Evolutionary conservation across 2,888 invertebrate species (phyloP), one percentile per base, ranked within the genome.

Genomic region (Dioctria rufipes): DNA sequence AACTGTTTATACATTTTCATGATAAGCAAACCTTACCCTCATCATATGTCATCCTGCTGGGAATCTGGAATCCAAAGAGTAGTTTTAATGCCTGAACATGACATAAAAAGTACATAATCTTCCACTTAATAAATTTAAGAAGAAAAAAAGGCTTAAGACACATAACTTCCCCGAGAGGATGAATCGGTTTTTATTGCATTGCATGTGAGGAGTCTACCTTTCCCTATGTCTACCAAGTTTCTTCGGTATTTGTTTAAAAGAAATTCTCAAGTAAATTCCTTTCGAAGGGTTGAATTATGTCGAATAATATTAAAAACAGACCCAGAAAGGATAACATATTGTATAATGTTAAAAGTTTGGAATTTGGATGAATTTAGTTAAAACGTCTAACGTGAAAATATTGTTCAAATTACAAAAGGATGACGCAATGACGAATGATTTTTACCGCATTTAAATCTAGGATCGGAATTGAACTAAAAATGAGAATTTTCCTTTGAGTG

Each of bases 1-100:
- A 25, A 8, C 40, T 39, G 54, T 5, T 39, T 60, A 39, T 77
- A 63, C 77, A 25, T 25, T 77, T 77, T 77, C 63, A 77, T 77
- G 37, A 77, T 77, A 77, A 77, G 63, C 77, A 77, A 77, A 77
- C 46, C 63, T 77, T 61, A 77, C 77, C 77, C 77, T 77, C 63
- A 63, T 77, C 77, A 77, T 77, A 77, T 77, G 63, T 77, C 77
- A 77, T 77, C 63, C 63, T 37, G 43, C 43, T 4, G 46, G 49
- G 77, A 63, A 77, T 77, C 63, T 61, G 61, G 46, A 13, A 13
- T 5, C 37, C 46, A 25, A 58, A 73, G 73, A 58, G 73, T 73
- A 73, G 73, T 73, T 73, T 58, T 39, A 58, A 58, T 73, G 42
- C 58, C 58, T 58, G 51, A 73, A 58, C 42, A 58, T 5, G n/a